Percentiles rank a stretch among this genome's conserved stretches.
Conservation (phyloP, 2,888 invertebrate species). For the Acanthosepion esculentum region DNA sequence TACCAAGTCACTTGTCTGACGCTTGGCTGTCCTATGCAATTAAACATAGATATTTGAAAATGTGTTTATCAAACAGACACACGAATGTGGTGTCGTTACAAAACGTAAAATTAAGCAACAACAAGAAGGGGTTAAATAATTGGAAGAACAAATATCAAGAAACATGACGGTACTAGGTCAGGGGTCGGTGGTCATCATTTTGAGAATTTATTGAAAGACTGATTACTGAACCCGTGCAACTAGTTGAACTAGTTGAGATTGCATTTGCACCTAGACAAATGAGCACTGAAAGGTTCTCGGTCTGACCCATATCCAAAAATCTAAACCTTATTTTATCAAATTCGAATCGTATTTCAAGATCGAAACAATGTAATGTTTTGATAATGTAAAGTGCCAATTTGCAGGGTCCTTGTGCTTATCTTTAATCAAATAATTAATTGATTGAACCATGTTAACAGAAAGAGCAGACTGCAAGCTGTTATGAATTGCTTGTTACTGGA, state of each 20-base stretch:
- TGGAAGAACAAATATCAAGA: not conserved
- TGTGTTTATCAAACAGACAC: slow-evolving; percentile 14
- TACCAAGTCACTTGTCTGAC: not conserved
- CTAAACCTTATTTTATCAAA: too few relatives aligned
- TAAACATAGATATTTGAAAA: slow-evolving; percentile 11
- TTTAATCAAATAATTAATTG: too few relatives aligned
- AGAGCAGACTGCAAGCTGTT: too few relatives aligned
- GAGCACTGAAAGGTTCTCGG: too few relatives aligned
- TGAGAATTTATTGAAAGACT: not conserved
- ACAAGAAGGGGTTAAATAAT: not conserved
- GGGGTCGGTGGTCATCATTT: not conserved
- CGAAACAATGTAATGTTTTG: too few relatives aligned
- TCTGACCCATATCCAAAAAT: too few relatives aligned
- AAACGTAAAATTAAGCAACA: not conserved
- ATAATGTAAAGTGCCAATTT: too few relatives aligned
- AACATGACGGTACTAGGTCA: not conserved
- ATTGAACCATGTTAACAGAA: too few relatives aligned
- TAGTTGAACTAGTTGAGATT: not conserved
- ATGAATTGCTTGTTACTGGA: too few relatives aligned
- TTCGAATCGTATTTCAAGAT: too few relatives aligned
- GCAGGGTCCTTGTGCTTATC: too few relatives aligned
- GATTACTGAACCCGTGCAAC: not conserved
- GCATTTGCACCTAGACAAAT: not conserved
- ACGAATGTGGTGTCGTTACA: not conserved
- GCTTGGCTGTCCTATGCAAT: not conserved